Evolutionary conservation across 2,797 vertebrate genomes (phyloP), one percentile per base, ranked within the genome.

Genomic region (Acipenser ruthenus): DNA sequence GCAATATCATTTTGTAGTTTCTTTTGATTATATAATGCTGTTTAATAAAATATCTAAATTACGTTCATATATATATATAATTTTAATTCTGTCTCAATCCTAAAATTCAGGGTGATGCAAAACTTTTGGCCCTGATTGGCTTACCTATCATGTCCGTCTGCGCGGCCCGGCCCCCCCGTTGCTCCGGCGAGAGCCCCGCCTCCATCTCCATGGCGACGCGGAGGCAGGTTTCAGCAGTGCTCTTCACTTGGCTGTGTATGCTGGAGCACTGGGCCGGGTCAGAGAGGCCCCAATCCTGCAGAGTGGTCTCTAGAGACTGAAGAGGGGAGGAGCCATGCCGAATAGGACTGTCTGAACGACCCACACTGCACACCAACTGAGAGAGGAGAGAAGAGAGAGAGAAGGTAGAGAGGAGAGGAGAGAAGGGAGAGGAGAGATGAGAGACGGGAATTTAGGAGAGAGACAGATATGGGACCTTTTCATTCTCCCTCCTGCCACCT

Each of bases 121-220:
- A 18, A 18, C 15, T 18, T 18, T 18, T 18, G 15, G 15, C 15
- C 9, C 7, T 23, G 8, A 7, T 13, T 59, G 23, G 47, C 85
- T 81, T 75, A 92, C 90, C 88, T 0, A 91, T 71, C 56, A 90
- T 12, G 68, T 92, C 89, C 0, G 82, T 90, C 74, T 47, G 75
- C 8, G 76, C 87, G 0, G 64, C 77, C 37, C 63, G 56, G 1
- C 89, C 88, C 0, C 88, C 88, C 2, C 84, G 80, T 66, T 86
- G 76, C 67, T 85, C 73, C 0, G 75, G 67, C 37, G 73, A 84
- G 79, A 89, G 68, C 18, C 76, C 68, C 0, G 80, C 76, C 69
- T 91, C 89, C 8, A 80, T 61, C 8, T 83, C 78, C 71, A 87
- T 72, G 63, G 89, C 68, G 0, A 83, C 79, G 0, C 70, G 78